These are phyloP conservation scores for Operophtera brumata DNA, from an alignment of 2,888 invertebrate species.

Conservation along the genomic window DNA sequence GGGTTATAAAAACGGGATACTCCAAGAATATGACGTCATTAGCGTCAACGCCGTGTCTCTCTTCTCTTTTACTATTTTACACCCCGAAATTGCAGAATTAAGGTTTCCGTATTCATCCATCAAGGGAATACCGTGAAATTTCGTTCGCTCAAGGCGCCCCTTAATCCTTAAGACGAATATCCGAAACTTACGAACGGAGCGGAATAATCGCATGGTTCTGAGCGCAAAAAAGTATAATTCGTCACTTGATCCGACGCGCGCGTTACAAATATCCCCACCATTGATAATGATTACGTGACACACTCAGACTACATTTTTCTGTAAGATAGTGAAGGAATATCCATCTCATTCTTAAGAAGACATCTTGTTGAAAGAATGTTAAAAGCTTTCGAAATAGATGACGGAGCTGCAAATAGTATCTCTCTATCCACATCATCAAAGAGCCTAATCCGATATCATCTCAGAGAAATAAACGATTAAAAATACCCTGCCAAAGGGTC, in stretches of 20 bases:
- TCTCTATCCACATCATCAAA: conserved; percentile 12
- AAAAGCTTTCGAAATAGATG: conserved; percentile 13
- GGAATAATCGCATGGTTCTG: conserved; percentile 72
- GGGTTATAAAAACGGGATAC: conserved; percentile 40
- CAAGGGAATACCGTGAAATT: conserved; percentile 73
- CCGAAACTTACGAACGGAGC: conserved; percentile 72
- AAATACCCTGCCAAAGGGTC: conserved; percentile 30
- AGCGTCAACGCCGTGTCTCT: conserved; percentile 47
- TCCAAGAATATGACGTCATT: conserved; percentile 51
- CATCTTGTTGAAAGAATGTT: conserved; percentile 1
- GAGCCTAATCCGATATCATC: conserved; percentile 28
- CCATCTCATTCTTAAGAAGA: background rate
- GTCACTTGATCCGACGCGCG: conserved; percentile 67
- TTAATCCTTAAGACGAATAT: conserved; percentile 78
- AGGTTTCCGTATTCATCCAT: conserved; percentile 72
- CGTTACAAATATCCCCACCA: conserved; percentile 53
- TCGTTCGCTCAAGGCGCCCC: conserved; percentile 67
- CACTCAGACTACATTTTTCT: conserved; percentile 41
- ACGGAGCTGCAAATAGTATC: conserved; percentile 8
- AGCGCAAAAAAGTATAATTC: conserved; percentile 74
- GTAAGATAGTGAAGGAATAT: conserved; percentile 18
- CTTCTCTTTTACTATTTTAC: conserved; percentile 65
- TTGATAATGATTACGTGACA: conserved; percentile 58
- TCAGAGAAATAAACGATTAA: conserved; percentile 42
- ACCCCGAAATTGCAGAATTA: conserved; percentile 68